Percentiles rank a stretch among this genome's conserved stretches.
These are phyloP conservation scores for Sturnira hondurensis DNA, from an alignment of 2,113 vertebrate genomes.

Conservation along the genomic window DNA sequence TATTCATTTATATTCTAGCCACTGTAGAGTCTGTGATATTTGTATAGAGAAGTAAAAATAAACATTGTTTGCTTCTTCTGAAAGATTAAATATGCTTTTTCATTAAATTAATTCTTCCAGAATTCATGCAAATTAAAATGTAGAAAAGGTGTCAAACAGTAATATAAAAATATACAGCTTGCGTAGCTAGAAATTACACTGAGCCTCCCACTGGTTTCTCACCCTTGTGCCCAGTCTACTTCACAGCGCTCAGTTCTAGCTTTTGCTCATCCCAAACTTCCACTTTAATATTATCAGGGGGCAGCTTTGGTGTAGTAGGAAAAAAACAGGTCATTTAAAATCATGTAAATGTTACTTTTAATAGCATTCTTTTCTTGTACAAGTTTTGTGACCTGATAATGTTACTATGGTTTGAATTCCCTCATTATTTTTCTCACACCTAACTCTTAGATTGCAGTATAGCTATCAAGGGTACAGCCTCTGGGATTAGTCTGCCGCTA, in stretches of 20 bases:
- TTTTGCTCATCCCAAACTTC: not conserved
- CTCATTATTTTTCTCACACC: not conserved
- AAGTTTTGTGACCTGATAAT: not conserved
- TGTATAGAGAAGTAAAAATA: slow-evolving; percentile 50
- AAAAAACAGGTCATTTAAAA: not conserved
- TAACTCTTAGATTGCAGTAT: not conserved
- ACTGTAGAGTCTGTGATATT: slow-evolving; percentile 38
- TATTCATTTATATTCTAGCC: slow-evolving; percentile 54
- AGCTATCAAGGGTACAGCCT: not conserved
- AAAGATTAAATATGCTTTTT: slow-evolving; percentile 60
- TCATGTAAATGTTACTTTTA: not conserved
- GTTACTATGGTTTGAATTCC: not conserved
- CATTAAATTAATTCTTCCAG: slow-evolving; percentile 59
- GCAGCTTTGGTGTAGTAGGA: not conserved
- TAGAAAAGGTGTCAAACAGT: slow-evolving; percentile 32
- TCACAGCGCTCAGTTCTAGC: not conserved
- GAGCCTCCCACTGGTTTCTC: not conserved
- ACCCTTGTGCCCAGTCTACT: not conserved
- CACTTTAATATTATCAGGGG: not conserved
- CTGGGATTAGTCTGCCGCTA: not conserved
- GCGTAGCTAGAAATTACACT: not conserved
- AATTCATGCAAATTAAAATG: slow-evolving; percentile 42
- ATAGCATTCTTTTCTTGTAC: not conserved
- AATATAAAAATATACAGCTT: slow-evolving; percentile 48
- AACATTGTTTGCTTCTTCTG: slow-evolving; percentile 37